Evolutionary conservation across 2,113 vertebrate species (phyloP).

Genomic region (Mesoclemmys tuberculata): DNA sequence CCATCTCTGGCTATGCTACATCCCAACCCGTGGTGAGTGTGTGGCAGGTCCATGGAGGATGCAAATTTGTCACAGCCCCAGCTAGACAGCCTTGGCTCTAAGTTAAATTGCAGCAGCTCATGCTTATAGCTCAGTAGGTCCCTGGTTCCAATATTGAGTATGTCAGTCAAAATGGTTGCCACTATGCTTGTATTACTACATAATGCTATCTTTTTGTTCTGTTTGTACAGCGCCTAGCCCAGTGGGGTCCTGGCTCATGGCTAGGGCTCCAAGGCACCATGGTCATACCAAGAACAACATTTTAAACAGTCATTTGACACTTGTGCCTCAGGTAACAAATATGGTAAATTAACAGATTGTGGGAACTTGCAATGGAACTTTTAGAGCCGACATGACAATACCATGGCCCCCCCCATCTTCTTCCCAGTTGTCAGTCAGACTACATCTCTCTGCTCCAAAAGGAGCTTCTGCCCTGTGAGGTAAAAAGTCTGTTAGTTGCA

Average conservation of each 20-base stretch:
- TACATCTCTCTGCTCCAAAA: background rate
- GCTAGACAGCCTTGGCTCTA: no score
- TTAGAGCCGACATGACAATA: rapidly evolving
- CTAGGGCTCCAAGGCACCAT: background rate
- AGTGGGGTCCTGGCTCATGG: no score
- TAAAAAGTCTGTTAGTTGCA: background rate
- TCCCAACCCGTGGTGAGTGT: background rate
- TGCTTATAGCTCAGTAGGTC: background rate
- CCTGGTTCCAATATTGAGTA: background rate
- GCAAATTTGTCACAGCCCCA: background rate
- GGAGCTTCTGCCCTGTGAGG: background rate
- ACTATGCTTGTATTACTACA: background rate
- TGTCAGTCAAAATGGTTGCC: background rate
- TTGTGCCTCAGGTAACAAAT: background rate
- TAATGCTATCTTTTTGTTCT: no score
- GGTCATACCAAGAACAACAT: no score
- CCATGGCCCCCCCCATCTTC: background rate
- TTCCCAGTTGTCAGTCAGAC: background rate
- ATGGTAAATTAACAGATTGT: background rate
- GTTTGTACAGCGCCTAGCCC: no score
- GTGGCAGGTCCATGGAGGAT: no score
- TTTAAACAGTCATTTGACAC: no score
- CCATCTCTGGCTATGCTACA: no score
- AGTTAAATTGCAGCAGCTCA: background rate
- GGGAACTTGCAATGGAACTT: rapidly evolving